These are phyloP conservation scores for Drosophila kurseongensis DNA, from an alignment of 1,140 invertebrate species.

Conservation along the genomic window DNA sequence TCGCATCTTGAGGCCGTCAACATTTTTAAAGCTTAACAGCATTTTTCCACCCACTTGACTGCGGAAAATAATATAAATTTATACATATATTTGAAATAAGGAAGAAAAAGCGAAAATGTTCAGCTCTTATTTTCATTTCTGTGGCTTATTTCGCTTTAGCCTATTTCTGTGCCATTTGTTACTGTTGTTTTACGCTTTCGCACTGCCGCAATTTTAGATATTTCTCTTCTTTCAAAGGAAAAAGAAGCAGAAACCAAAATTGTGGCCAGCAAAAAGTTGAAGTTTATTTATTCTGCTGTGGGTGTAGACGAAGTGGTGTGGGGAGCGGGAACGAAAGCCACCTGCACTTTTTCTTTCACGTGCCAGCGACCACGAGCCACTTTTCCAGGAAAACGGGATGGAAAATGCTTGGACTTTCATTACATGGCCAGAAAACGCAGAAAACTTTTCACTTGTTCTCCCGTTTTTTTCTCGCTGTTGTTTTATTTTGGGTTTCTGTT, in stretches of 20 bases:
- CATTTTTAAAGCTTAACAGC: slow-evolving; percentile 74
- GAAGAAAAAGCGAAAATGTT: slow-evolving; percentile 52
- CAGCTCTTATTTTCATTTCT: slow-evolving; percentile 66
- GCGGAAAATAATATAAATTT: slow-evolving; percentile 48
- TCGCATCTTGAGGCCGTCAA: slow-evolving; percentile 33
- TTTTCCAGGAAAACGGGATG: slow-evolving; percentile 15
- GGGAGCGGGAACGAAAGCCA: slow-evolving; percentile 53
- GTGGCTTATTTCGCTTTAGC: slow-evolving; percentile 56
- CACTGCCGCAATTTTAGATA: slow-evolving; percentile 68
- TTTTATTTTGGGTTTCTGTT: slow-evolving; percentile 7
- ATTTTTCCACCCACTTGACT: slow-evolving; percentile 56
- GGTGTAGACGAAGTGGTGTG: slow-evolving; percentile 1
- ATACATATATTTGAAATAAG: slow-evolving; percentile 37
- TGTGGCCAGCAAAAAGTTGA: slow-evolving; percentile 71
- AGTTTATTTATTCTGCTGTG: slow-evolving; percentile 72
- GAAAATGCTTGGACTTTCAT: slow-evolving; percentile 66
- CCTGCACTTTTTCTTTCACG: slow-evolving; percentile 79
- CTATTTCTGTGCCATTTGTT: slow-evolving; percentile 67
- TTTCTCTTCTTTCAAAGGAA: slow-evolving; percentile 46
- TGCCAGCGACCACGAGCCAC: slow-evolving; percentile 64
- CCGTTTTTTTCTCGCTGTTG: slow-evolving; percentile 11
- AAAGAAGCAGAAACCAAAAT: slow-evolving; percentile 31
- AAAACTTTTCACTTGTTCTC: slow-evolving; percentile 63
- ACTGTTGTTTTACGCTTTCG: slow-evolving; percentile 62
- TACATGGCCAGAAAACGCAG: slow-evolving; percentile 63